Evolutionary conservation across 1,140 invertebrate genomes (phyloP).

Genomic region (Tetragonula clypearis): DNA sequence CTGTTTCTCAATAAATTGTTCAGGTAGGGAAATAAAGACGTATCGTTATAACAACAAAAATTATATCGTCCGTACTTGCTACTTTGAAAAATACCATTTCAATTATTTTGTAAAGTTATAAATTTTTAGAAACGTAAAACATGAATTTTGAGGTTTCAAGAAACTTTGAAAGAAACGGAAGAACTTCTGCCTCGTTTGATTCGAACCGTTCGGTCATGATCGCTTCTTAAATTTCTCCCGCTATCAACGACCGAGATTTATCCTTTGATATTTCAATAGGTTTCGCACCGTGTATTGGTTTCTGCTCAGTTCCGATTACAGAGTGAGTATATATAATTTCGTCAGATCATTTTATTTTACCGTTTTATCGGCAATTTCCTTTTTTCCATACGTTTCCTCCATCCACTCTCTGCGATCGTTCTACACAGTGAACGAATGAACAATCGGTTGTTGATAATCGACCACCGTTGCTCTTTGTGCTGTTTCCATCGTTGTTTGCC

Average conservation of each 20-base stretch:
- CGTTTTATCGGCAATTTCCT: not conserved
- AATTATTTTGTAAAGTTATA: not conserved
- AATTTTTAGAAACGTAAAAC: not conserved
- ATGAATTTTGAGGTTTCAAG: too few species aligned
- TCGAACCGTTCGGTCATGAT: not conserved
- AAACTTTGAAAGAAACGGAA: not conserved
- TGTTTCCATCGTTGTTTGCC: slow-evolving; percentile 18
- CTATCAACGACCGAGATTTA: slow-evolving; percentile 7
- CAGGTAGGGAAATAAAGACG: too few species aligned
- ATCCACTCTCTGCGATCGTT: not conserved
- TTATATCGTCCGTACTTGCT: too few species aligned
- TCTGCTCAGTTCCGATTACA: slow-evolving; percentile 6
- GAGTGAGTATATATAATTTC: too few species aligned
- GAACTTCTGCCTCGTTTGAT: not conserved
- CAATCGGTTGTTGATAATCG: slow-evolving; percentile 24
- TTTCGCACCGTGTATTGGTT: not conserved
- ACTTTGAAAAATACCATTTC: too few species aligned
- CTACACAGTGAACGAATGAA: not conserved
- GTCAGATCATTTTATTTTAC: slow-evolving; percentile 1
- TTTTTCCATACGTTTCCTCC: not conserved
- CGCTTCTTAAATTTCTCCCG: slow-evolving; percentile 11
- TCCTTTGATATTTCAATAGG: slow-evolving; percentile 32
- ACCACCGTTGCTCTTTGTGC: not conserved
- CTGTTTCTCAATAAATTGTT: not conserved
- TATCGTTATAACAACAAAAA: too few species aligned